Conservation (phyloP, 2,888 invertebrate species). For the Ochlodes sylvanus region DNA sequence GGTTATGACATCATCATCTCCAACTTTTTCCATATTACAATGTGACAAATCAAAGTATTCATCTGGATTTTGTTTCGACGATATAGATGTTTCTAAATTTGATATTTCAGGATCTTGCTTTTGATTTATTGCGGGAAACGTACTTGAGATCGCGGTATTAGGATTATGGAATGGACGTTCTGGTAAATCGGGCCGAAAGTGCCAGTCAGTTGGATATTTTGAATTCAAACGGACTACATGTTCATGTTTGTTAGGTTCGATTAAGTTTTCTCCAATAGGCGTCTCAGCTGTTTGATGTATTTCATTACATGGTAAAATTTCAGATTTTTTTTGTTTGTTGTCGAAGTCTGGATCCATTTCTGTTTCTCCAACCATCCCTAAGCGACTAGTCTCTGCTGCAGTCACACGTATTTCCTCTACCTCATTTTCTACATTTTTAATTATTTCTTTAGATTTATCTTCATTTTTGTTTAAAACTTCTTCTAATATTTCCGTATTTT, state of each 20-base stretch:
- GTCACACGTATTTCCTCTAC: slow-evolving; percentile 6
- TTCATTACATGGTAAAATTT: slow-evolving; percentile 2
- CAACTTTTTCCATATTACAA: slow-evolving; percentile 4
- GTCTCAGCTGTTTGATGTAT: not conserved
- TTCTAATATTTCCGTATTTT: not conserved
- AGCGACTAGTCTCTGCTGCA: not conserved
- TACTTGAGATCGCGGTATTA: slow-evolving; percentile 42
- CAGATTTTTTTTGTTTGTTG: not conserved
- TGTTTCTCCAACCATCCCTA: not conserved
- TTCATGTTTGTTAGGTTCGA: slow-evolving; percentile 8
- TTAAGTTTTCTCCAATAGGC: not conserved
- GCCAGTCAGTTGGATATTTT: not conserved
- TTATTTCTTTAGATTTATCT: not conserved
- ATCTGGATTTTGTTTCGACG: slow-evolving; percentile 44
- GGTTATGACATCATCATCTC: slow-evolving; percentile 5
- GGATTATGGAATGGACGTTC: slow-evolving; percentile 10
- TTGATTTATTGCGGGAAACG: slow-evolving; percentile 11
- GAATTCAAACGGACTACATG: not conserved
- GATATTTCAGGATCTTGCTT: slow-evolving; percentile 9
- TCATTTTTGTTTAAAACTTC: slow-evolving; percentile 2
- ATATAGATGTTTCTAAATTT: slow-evolving; percentile 40
- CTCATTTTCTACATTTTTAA: slow-evolving; percentile 16
- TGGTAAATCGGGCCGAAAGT: slow-evolving; percentile 9
- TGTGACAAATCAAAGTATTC: slow-evolving; percentile 40
- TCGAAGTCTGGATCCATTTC: slow-evolving; percentile 14